Percentiles rank a stretch among this genome's conserved stretches.
These are phyloP conservation scores for Hymenochirus boettgeri DNA, from an alignment of 2,113 vertebrate genomes.

Conservation along the genomic window DNA sequence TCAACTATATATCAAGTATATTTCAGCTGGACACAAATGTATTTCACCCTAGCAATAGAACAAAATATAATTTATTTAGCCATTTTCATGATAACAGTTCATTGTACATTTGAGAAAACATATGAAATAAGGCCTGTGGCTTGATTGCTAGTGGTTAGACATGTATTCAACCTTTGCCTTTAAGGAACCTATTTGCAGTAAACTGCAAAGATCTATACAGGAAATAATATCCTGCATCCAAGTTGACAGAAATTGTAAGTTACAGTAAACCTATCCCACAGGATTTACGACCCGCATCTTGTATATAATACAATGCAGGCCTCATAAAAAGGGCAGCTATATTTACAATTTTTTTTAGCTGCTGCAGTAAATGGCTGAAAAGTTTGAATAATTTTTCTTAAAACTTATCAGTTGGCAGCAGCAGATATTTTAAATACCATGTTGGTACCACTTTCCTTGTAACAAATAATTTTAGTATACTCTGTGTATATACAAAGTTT, in stretches of 20 bases:
- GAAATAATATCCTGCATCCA: constrained; percentile 80
- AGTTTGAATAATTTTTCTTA: constrained; percentile 61
- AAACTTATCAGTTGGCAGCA: constrained; percentile 85
- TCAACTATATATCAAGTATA: constrained; percentile 86
- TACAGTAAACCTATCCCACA: constrained; percentile 83
- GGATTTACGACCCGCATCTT: constrained; percentile 78
- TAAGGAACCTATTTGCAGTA: constrained; percentile 77
- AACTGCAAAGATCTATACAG: constrained; percentile 59
- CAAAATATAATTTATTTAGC: constrained; percentile 99
- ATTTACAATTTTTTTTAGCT: constrained; percentile 91
- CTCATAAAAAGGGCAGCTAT: constrained; percentile 81
- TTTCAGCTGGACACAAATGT: constrained; percentile 81
- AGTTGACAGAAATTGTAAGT: constrained; percentile 83
- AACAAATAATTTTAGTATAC: constrained; percentile 87
- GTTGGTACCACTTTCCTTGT: constrained; percentile 86
- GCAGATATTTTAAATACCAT: constrained; percentile 85
- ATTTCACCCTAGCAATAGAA: constrained; percentile 98
- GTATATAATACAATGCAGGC: constrained; percentile 94
- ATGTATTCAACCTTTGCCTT: constrained; percentile 85
- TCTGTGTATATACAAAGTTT: constrained; percentile 95
- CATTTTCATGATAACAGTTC: constrained; percentile 91
- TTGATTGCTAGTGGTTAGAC: constrained; percentile 98
- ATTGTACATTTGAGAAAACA: constrained; percentile 97
- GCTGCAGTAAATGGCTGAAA: constrained; percentile 82
- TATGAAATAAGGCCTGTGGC: constrained; percentile 97